phyloP scores from a whole-genome alignment of 2,888 invertebrate species.

The Helobdella robusta region DNA sequence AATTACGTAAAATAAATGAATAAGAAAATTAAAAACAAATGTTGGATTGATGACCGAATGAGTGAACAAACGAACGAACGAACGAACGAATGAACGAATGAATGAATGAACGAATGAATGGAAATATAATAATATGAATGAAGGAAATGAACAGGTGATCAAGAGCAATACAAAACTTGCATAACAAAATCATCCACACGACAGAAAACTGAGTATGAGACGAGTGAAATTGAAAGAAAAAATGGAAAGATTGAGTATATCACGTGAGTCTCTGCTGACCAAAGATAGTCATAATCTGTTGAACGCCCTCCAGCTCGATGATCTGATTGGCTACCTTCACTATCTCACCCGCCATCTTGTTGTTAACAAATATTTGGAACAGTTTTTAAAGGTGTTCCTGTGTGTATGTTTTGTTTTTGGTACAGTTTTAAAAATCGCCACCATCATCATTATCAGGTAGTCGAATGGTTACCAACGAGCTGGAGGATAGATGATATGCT shows the following conservation, averaged over 20 bases:
- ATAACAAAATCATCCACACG: background rate
- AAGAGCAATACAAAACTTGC: background rate
- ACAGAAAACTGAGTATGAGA: background rate
- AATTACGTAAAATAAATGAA: no score
- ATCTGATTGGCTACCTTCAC: background rate
- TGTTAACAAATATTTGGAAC: background rate
- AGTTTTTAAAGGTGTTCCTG: slow-evolving; percentile 11
- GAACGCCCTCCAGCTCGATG: slow-evolving; percentile 3
- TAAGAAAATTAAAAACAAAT: no score
- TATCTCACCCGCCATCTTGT: background rate
- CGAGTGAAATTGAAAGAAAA: background rate
- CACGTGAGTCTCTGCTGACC: slow-evolving; percentile 6
- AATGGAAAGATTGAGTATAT: background rate
- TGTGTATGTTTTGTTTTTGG: no score
- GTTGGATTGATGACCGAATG: no score
- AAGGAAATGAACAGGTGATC: no score
- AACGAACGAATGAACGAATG: no score
- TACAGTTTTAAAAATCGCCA: no score
- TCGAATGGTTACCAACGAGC: no score
- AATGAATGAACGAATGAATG: no score
- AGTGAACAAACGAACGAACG: no score
- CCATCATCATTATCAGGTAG: no score
- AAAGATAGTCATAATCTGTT: slow-evolving; percentile 13
- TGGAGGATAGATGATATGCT: slow-evolving; percentile 1
- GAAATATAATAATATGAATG: no score